Evolutionary conservation across 2,797 vertebrate genomes (phyloP).

Genomic region (Propithecus deckenii): DNA sequence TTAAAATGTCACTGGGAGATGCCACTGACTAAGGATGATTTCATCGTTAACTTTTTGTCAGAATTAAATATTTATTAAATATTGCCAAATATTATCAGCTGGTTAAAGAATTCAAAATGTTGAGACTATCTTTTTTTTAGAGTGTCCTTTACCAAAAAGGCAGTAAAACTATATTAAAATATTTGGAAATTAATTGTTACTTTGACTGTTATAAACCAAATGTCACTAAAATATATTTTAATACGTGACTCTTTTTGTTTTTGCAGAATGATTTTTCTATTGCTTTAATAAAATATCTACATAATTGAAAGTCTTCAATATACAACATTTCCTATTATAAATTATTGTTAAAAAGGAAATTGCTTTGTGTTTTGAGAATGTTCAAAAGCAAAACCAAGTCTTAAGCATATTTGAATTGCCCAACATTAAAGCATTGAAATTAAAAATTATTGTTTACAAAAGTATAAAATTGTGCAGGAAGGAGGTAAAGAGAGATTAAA

Average conservation of each 20-base stretch:
- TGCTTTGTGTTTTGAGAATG: conserved; percentile 20
- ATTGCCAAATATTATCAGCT: conserved; percentile 1
- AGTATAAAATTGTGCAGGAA: not conserved
- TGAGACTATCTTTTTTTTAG: not conserved
- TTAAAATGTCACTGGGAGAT: not conserved
- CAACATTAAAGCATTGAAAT: not conserved
- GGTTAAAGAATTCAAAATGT: conserved; percentile 62
- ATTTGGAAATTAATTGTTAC: not conserved
- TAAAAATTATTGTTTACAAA: not conserved
- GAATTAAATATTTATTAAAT: conserved; percentile 74
- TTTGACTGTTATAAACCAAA: not conserved
- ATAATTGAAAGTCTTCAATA: not conserved
- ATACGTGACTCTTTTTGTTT: not conserved
- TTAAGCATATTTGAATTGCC: not conserved
- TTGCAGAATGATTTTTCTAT: not conserved
- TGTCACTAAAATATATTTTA: not conserved
- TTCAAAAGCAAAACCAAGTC: not conserved
- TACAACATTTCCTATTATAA: not conserved
- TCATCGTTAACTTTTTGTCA: conserved; percentile 39
- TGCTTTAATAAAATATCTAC: not conserved
- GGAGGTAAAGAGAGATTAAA: conserved; percentile 47
- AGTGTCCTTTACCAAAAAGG: conserved; percentile 1
- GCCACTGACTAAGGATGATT: not conserved
- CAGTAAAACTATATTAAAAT: not conserved
- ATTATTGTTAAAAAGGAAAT: not conserved